Base-by-base conservation (phyloP, 1,140 invertebrate genomes). In the Plutomurus gul region DNA sequence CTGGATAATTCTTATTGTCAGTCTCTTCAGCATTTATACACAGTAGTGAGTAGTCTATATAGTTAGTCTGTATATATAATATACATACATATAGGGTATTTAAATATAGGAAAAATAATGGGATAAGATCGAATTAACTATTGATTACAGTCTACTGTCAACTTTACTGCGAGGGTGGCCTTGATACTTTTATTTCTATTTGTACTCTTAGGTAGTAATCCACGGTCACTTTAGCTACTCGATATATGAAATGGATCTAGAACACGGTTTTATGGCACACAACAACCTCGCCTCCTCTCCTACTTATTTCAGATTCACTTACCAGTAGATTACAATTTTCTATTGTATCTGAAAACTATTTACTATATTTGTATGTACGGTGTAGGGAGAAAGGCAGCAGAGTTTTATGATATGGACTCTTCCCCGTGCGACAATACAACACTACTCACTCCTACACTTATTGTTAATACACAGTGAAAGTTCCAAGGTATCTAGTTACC, bases 261-360 rank as follows among this genome's bases (percentile, higher is more conserved):
- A 43, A 43, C n/a, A n/a, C n/a, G n/a, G n/a, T n/a, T n/a, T n/a
- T n/a, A n/a, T n/a, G n/a, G n/a, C n/a, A n/a, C n/a, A n/a, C n/a
- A n/a, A n/a, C n/a, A n/a, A n/a, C n/a, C n/a, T n/a, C n/a, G n/a
- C n/a, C n/a, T n/a, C n/a, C n/a, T n/a, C n/a, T 43, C n/a, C 11
- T 43, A 43, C 39, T 43, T 43, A 65, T 65, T 65, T 65, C 27
- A 30, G 30, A 56, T 65, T 65, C 56, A 65, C 56, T 65, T 65
- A 65, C 30, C 30, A 65, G 36, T 30, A 65, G 56, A 65, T 65
- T 65, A 65, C 13, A 65, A 65, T 65, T 65, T 65, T 22, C 47
- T 51, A 25, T 5, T 51, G 20, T 51, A n/a, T 18, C 25, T 51
- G 1, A 18, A 22, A n/a, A 20, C 11, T n/a, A 13, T 22, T 4